phyloP scores from a whole-genome alignment of 2,888 invertebrate species.

The Rhogogaster chlorosoma region DNA sequence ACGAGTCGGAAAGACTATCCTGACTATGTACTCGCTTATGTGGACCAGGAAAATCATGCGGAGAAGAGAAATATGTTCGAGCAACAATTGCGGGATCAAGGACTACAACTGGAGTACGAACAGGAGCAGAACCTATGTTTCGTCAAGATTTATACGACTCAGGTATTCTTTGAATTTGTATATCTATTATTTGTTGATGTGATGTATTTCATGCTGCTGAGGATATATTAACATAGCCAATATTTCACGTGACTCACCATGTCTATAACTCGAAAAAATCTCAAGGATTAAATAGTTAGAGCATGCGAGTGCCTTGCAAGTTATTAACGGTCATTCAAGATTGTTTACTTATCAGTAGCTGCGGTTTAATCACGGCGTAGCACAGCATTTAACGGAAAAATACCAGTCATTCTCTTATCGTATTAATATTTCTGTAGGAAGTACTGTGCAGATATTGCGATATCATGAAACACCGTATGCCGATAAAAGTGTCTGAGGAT shows the following conservation, averaged over 20 bases:
- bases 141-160: constrained; percentile 87
- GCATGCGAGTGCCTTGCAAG: background rate
- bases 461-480: constrained; percentile 88
- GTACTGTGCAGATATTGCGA: constrained; percentile 87
- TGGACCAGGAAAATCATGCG: constrained; percentile 72
- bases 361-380: background rate
- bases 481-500: constrained; percentile 80
- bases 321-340: background rate
- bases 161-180: constrained; percentile 61
- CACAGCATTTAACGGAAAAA: background rate
- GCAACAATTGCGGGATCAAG: constrained; percentile 77
- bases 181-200: background rate
- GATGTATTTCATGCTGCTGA: background rate
- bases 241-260: constrained; percentile 3
- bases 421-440: constrained; percentile 73
- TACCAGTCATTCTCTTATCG: background rate
- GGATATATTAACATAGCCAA: background rate
- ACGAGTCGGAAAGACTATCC: constrained; percentile 77
- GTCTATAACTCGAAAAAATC: background rate
- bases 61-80: constrained; percentile 77
- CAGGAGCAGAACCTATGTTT: constrained; percentile 84
- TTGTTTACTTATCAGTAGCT: no score
- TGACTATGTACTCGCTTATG: constrained; percentile 84
- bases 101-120: constrained; percentile 82
- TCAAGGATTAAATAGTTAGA: background rate